Evolutionary conservation across 2,113 vertebrate genomes (phyloP), one percentile per base, ranked within the genome.

Genomic region (Passer domesticus): DNA sequence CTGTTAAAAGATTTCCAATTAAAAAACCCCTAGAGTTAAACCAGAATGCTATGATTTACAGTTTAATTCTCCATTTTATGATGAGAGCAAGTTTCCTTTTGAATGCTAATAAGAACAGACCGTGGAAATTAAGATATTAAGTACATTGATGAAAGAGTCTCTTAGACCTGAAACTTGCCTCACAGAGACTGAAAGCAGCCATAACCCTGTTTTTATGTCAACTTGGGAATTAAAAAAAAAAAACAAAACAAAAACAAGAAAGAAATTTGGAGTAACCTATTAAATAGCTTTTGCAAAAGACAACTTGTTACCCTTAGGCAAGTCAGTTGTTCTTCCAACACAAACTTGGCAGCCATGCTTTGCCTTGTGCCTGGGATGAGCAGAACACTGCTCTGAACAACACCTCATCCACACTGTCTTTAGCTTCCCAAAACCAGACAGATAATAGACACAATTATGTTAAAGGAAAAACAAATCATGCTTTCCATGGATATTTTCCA

Each of bases 381-480:
- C 8, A 30, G 31, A 72, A 35, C 5, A 25, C 30, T 43, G 23
- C 37, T 74, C 46, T 60, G 43, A 74, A 64, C 81, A 85, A 52
- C 16, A 81, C 22, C 35, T 60, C 63, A 77, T 73, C 27, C 20
- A 44, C 44, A 15, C 35, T 43, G 43, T 28, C 44, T 59, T 53
- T 6, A 46, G 43, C 47, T 28, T 67, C 23, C 22, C 56, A 84
- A 46, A 84, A 55, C 37, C 1, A 59, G 47, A 49, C 13, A 78
- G 16, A 4, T 27, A 49, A 49, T 2, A 64, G 23, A 53, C 4
- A 50, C 2, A 20, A 14, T 30, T 8, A 44, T 1, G 6, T 4
- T 11, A 33, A 70, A 74, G 5, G 13, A 64, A 64, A 18, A 64
- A 25, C 39, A 10, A 23, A 5, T 3, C 16, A 47, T 21, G 43